phyloP scores from a whole-genome alignment of 2,113 vertebrate genomes.

The Ptychochromis oligacanthus region DNA sequence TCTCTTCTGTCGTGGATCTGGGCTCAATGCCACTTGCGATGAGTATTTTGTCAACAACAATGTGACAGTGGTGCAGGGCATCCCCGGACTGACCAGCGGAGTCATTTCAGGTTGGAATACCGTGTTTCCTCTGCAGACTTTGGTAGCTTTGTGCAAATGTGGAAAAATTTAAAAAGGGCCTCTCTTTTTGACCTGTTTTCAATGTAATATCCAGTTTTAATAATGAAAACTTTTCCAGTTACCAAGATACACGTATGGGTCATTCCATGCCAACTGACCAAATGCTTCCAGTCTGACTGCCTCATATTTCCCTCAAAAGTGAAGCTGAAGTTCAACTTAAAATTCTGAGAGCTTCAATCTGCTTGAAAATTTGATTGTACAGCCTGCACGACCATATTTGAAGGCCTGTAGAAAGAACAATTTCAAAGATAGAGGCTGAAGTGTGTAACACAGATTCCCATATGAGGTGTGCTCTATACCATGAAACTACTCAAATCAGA shows the following conservation, averaged over 20 bases:
- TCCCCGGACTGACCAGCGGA: slow-evolving; percentile 89
- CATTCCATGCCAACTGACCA: too few relatives aligned
- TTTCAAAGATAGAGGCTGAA: too few relatives aligned
- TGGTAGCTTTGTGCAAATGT: not conserved
- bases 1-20: slow-evolving; percentile 84
- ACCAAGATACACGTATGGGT: not conserved
- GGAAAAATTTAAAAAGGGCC: not conserved
- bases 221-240: not conserved
- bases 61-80: slow-evolving; percentile 87
- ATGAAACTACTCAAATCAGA: too few relatives aligned
- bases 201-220: not conserved
- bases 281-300: too few relatives aligned
- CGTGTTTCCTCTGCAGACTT: not conserved
- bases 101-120: slow-evolving; percentile 78
- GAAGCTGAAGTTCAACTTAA: too few relatives aligned
- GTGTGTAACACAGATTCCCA: too few relatives aligned
- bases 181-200: not conserved
- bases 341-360: too few relatives aligned
- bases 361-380: too few relatives aligned
- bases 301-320: too few relatives aligned
- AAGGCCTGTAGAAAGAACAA: too few relatives aligned
- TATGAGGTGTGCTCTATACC: too few relatives aligned
- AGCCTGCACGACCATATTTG: too few relatives aligned
- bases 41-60: slow-evolving; percentile 89
- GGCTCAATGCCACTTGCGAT: slow-evolving; percentile 82